Base-by-base conservation (phyloP, 2,113 vertebrate species). In the Peucedramus taeniatus region DNA sequence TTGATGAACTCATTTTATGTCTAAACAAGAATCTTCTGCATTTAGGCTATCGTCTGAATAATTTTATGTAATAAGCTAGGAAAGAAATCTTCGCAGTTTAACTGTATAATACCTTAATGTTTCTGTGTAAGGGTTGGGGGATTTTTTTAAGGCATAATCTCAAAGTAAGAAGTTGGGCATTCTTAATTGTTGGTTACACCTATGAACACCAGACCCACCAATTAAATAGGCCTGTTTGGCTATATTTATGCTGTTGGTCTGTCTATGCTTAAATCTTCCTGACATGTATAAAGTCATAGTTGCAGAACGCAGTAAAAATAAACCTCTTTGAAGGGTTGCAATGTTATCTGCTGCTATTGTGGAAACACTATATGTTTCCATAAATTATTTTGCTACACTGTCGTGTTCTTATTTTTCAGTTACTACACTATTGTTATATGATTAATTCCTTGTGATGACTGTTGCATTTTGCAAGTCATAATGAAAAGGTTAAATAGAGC, bases 401-500 rank as follows among this genome's bases (percentile, higher is more conserved):
- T 78, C 0, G 0, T 63, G 35, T 74, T 90, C 47, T 60, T 93
- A 68, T 78, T 96, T 92, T 95, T 84, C 60, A 56, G 39, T 89
- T 74, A 7, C 51, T 63, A 33, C 44, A 15, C 61, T 72, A 22
- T 76, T 89, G 45, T 87, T 78, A 11, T 30, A 17, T n/a, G 30
- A 61, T 80, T 83, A 85, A 90, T 90, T 94, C 87, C 30, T 89
- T 87, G 54, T 70, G 80, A 83, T 94, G 77, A 70, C 80, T 94
- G 24, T 42, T 91, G 54, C 3, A 33, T 91, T 94, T 93, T 94
- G 72, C 70, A 84, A 60, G 65, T 94, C 54, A 59, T 78, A 89
- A 65, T 87, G 89, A 94, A 69, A 66, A 86, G 78, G 83, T 81
- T 95, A 92, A 91, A 83, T 54, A 72, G 83, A 64, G 77, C 60